Conservation (phyloP, 2,797 vertebrate genomes). For the Poecile montanus region DNA sequence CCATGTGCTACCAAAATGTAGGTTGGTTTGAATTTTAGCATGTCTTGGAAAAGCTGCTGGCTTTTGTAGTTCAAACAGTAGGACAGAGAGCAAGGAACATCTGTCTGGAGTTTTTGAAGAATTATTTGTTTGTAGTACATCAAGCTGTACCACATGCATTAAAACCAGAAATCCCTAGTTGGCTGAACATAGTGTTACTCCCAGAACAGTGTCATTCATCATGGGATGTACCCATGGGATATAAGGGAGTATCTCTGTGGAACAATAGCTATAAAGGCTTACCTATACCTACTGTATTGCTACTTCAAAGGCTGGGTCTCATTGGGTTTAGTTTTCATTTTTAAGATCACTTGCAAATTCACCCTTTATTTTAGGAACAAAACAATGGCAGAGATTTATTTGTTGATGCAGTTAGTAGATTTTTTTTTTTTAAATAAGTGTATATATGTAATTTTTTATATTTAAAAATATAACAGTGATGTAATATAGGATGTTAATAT, state of each 20-base stretch:
- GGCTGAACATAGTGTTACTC: not conserved
- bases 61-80: not conserved
- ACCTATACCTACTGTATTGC: not conserved
- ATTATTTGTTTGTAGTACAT: not conserved
- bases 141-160: not conserved
- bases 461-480: not conserved
- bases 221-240: not conserved
- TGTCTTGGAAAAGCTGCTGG: not conserved
- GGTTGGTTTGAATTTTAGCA: constrained; percentile 3
- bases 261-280: not conserved
- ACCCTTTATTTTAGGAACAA: not conserved
- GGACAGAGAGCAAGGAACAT: not conserved
- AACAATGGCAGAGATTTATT: not conserved
- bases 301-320: not conserved
- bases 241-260: not conserved
- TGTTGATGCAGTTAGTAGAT: not conserved
- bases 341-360: not conserved
- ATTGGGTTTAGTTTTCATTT: not conserved
- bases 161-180: not conserved
- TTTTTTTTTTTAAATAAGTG: not conserved
- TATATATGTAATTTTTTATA: not conserved
- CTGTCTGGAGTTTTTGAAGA: not conserved
- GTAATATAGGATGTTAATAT: not conserved
- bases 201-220: not conserved
- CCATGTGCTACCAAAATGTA: not conserved